Base-by-base conservation (phyloP, 2,797 vertebrate genomes). In the Pipistrellus nathusii region DNA sequence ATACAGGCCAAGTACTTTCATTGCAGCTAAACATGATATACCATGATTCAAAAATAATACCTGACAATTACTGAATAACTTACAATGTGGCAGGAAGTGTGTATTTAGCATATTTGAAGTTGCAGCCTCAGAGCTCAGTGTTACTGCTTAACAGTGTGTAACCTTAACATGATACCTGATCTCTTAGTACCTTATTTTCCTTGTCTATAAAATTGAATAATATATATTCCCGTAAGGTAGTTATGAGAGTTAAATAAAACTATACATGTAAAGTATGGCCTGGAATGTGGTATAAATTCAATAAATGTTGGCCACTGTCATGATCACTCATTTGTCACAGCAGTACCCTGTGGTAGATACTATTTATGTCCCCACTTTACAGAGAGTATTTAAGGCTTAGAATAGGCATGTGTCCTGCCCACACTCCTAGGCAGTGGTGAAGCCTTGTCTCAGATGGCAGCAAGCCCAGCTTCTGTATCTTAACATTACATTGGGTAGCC, bases 1-100 rank as follows among this genome's bases (percentile, higher is more conserved):
- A 84, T 41, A 85, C 83, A 30, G 46, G 17, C 51, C 51, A 71
- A 38, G 8, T 87, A 69, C 94, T 94, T 96, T 80, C 55, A 72
- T 77, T 81, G n/a, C 23, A 77, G 53, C n/a, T 85, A 53, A 89
- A 82, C 4, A 89, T 17, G 76, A 41, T 17, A 48, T 68, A 44
- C 30, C 11, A 72, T 64, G 27, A 80, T 35, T 87, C 30, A 84
- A 72, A 66, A 85, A 59, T 68, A 55, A 69, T 55, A 69, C 21
- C 20, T 90, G 41, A 82, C 32, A 75, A 78, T 64, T 69, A 77
- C 13, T 91, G 55, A 68, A 14, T 82, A 88, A 17, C 23, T 86
- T 93, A 27, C 0, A 71, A 0, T 83, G 46, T 83, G 35, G 83
- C 76, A 80, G 25, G 71, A 93, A 69, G 35, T 83, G 1, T 84